A percentile compares a stretch with the other conserved stretches of the same genome.
Conservation (phyloP, 2,888 invertebrate species). For the Tenodera sinensis region DNA sequence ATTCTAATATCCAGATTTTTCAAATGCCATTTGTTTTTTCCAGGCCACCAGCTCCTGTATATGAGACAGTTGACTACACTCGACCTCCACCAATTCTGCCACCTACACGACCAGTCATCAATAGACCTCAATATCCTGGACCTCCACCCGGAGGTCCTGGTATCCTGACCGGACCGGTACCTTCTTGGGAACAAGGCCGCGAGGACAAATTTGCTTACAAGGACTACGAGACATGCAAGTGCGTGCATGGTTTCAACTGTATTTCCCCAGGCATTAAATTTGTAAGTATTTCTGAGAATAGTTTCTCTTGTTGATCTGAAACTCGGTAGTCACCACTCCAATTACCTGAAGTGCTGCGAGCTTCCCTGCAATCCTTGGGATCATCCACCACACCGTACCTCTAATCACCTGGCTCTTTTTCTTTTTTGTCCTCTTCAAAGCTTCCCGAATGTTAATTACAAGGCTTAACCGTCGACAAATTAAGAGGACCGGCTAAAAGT, state of each 20-base stretch:
- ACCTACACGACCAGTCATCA: neutral
- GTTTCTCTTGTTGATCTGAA: too few relatives aligned
- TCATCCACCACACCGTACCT: neutral
- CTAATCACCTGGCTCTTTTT: neutral
- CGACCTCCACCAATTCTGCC: conserved; percentile 3
- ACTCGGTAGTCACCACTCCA: too few relatives aligned
- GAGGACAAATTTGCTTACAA: conserved; percentile 24
- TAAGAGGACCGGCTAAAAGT: neutral
- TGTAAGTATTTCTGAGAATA: conserved; percentile 41
- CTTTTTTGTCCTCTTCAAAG: neutral
- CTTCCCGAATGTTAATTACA: neutral
- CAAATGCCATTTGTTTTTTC: neutral
- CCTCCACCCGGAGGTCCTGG: neutral
- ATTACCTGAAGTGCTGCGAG: too few relatives aligned
- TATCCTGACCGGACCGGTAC: conserved; percentile 32
- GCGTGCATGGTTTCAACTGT: conserved; percentile 55
- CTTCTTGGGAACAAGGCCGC: conserved; percentile 31
- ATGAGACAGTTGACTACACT: conserved; percentile 18
- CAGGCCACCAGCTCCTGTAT: conserved; percentile 25
- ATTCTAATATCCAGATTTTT: too few relatives aligned
- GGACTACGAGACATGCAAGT: conserved; percentile 47
- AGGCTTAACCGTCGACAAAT: neutral
- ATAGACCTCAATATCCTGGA: neutral
- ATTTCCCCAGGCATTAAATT: conserved; percentile 52
- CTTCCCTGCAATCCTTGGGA: too few relatives aligned